Conservation (phyloP, 2,113 vertebrate species). For the Rhinichthys klamathensis region DNA sequence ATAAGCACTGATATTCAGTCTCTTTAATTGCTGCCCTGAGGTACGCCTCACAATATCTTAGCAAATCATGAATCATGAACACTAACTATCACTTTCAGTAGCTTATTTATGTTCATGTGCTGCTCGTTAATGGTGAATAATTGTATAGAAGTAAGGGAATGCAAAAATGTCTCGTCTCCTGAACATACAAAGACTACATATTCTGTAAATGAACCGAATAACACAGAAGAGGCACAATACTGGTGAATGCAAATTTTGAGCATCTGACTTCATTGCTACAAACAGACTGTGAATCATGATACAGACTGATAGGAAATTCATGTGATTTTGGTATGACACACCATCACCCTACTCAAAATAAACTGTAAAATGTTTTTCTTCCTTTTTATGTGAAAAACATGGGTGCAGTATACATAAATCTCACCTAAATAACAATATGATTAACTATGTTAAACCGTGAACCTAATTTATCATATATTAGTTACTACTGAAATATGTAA, state of each 20-base stretch:
- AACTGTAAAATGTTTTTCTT: neutral
- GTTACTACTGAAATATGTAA: neutral
- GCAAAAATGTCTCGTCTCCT: constrained; percentile 33
- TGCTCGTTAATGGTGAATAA: constrained; percentile 42
- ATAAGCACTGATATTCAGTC: constrained; percentile 35
- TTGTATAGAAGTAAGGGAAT: constrained; percentile 49
- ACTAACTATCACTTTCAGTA: constrained; percentile 29
- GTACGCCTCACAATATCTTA: constrained; percentile 24
- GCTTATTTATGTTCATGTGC: constrained; percentile 16
- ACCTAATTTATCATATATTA: neutral
- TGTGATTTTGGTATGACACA: constrained; percentile 26
- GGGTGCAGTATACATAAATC: neutral
- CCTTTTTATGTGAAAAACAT: neutral
- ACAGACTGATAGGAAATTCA: constrained; percentile 3
- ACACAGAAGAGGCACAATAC: neutral
- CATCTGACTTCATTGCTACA: neutral
- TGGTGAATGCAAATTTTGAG: neutral
- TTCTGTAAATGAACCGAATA: neutral
- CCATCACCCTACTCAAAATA: neutral
- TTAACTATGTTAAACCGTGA: neutral
- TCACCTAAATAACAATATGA: neutral
- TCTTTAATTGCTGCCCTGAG: constrained; percentile 49
- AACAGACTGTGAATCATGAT: constrained; percentile 20
- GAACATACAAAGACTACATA: neutral
- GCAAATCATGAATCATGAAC: constrained; percentile 35